These are phyloP conservation scores for Agrotis clavis DNA, from an alignment of 2,888 invertebrate genomes.

Conservation along the genomic window DNA sequence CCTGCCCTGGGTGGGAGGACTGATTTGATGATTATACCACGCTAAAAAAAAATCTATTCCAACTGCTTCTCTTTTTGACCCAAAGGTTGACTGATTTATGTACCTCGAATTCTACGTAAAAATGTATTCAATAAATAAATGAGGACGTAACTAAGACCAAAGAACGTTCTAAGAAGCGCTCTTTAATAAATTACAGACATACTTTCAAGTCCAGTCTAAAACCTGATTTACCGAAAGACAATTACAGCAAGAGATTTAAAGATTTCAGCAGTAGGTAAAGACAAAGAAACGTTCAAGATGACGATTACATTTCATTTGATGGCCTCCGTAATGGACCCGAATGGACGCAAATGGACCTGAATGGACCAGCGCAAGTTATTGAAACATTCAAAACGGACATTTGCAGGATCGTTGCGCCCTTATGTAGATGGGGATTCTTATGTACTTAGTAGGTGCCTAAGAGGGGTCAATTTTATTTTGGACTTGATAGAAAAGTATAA, in stretches of 20 bases:
- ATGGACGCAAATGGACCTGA: conserved; percentile 72
- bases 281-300: conserved; percentile 63
- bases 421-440: conserved; percentile 21
- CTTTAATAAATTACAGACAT: too few species aligned
- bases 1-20: too few species aligned
- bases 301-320: conserved; percentile 74
- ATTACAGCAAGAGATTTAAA: conserved; percentile 47
- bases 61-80: too few species aligned
- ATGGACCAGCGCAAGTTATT: conserved; percentile 68
- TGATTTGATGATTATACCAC: too few species aligned
- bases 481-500: background rate
- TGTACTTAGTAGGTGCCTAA: background rate
- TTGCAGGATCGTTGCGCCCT: conserved; percentile 13
- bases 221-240: conserved; percentile 7
- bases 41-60: too few species aligned
- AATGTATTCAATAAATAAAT: too few species aligned
- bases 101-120: too few species aligned
- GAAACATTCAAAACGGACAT: conserved; percentile 51
- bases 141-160: too few species aligned
- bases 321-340: conserved; percentile 70
- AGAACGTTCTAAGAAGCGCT: too few species aligned
- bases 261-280: conserved; percentile 44
- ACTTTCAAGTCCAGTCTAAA: too few species aligned
- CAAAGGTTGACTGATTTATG: too few species aligned
- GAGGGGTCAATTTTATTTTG: background rate